A percentile compares a stretch with the other conserved stretches of the same genome.
phyloP scores from a whole-genome alignment of 2,797 vertebrate genomes.

The Staurois parvus region DNA sequence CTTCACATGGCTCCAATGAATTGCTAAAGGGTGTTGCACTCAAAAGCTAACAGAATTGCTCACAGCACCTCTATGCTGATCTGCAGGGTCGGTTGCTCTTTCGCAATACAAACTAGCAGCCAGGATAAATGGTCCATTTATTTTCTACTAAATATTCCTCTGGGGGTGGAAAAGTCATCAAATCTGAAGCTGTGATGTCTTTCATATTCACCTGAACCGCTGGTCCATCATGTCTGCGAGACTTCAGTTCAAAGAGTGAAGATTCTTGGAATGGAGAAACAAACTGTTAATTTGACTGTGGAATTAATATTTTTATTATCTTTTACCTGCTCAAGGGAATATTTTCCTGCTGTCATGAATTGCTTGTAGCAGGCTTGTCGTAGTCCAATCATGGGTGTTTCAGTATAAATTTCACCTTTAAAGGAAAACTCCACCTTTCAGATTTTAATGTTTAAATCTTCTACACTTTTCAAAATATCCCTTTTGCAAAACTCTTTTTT shows the following conservation, averaged over 20 bases:
- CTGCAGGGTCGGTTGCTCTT: slow-evolving; percentile 54
- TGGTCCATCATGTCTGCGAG: slow-evolving; percentile 34
- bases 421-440: too few relatives aligned
- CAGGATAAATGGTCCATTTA: slow-evolving; percentile 56
- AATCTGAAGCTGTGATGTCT: slow-evolving; percentile 44
- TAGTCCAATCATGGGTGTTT: too few relatives aligned
- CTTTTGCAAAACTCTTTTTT: too few relatives aligned
- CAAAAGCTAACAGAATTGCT: slow-evolving; percentile 60
- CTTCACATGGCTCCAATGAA: slow-evolving; percentile 60
- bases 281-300: background rate
- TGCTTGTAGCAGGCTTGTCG: too few relatives aligned
- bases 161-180: slow-evolving; percentile 53
- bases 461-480: background rate
- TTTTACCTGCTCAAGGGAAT: background rate
- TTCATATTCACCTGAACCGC: slow-evolving; percentile 32
- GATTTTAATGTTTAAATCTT: too few relatives aligned
- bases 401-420: too few relatives aligned
- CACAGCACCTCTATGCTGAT: slow-evolving; percentile 55
- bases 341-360: background rate
- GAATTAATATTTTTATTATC: background rate
- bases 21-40: slow-evolving; percentile 61
- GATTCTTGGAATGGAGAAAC: slow-evolving; percentile 4
- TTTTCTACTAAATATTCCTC: slow-evolving; percentile 50
- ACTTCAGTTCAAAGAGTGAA: slow-evolving; percentile 10
- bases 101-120: slow-evolving; percentile 56